These are phyloP conservation scores for Deilephila elpenor DNA, from an alignment of 2,888 invertebrate species.

Conservation along the genomic window DNA sequence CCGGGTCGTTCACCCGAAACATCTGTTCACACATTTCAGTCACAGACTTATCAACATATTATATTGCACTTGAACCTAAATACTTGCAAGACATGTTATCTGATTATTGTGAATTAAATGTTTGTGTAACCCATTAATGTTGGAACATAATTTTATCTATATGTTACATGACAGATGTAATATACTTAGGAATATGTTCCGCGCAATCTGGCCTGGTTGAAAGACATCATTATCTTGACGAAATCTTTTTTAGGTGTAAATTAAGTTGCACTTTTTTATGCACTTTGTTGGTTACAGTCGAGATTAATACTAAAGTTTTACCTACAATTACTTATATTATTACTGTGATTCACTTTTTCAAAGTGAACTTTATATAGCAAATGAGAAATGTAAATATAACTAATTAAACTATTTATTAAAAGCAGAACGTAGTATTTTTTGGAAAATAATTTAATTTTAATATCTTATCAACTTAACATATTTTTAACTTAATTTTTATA, in stretches of 20 bases:
- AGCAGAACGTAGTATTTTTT: too few relatives aligned
- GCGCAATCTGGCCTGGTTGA: not conserved
- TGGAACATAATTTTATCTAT: not conserved
- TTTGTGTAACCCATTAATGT: conserved; percentile 16
- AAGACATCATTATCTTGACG: not conserved
- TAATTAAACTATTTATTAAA: too few relatives aligned
- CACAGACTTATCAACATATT: conserved; percentile 64
- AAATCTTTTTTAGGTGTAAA: too few relatives aligned
- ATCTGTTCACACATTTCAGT: conserved; percentile 81
- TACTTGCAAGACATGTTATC: conserved; percentile 44
- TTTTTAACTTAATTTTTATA: not conserved
- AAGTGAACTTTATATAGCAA: too few relatives aligned
- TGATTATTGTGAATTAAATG: conserved; percentile 33
- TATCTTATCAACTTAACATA: too few relatives aligned
- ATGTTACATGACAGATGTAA: conserved; percentile 15
- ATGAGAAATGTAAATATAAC: too few relatives aligned
- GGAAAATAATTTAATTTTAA: too few relatives aligned
- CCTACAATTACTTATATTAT: too few relatives aligned
- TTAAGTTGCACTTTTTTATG: too few relatives aligned
- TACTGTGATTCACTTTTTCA: too few relatives aligned
- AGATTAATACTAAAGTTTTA: too few relatives aligned
- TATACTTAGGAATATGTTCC: not conserved
- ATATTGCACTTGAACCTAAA: conserved; percentile 57
- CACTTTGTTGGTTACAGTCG: too few relatives aligned
- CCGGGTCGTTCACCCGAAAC: conserved; percentile 74